Evolutionary conservation across 2,888 invertebrate genomes (phyloP), one percentile per base, ranked within the genome.

Genomic region (Adela reaumurella): DNA sequence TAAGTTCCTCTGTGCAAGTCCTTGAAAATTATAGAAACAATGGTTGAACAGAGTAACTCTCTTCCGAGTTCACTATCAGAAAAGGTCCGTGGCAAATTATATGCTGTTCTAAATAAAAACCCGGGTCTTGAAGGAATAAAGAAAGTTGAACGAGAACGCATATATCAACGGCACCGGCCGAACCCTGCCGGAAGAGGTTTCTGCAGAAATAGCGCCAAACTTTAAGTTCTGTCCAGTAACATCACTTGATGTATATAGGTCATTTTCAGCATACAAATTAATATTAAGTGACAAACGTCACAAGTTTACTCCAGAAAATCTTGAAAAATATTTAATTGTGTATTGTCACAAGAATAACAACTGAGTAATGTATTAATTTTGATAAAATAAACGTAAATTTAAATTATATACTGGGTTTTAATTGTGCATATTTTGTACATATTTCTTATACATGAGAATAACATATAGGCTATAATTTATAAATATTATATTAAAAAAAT

Each of bases 41-140:
- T 41, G 18, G n/a, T 48, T 43, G 48, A 48, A 48, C 48, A 29
- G 3, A 28, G 29, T 28, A 44, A 48, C 35, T 8, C 48, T 29
- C 48, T 48, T 44, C 48, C 45, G 17, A 48, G 44, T 48, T 48
- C 44, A 48, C 24, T 48, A 35, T 14, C 44, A 48, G 48, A 48
- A 45, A 48, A 48, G 44, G 19, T 48, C 29, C 44, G 44, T 16
- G 29, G 14, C 17, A 48, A 48, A 19, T 48, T 28, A 17, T 16
- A 47, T 24, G 47, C n/a, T 43, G 28, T 43, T 47, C 43, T 47
- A 43, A 18, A 17, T 18, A 47, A 47, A 47, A 47, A 43, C 43
- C 43, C 42, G 24, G 24, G 8, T 6, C n/a, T n/a, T 6, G 8
- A 24, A 24, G 24, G 43, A 43, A 43, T 47, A 24, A 16, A 48